Conservation (phyloP, 2,797 vertebrate species). For the Liparis tanakae region DNA sequence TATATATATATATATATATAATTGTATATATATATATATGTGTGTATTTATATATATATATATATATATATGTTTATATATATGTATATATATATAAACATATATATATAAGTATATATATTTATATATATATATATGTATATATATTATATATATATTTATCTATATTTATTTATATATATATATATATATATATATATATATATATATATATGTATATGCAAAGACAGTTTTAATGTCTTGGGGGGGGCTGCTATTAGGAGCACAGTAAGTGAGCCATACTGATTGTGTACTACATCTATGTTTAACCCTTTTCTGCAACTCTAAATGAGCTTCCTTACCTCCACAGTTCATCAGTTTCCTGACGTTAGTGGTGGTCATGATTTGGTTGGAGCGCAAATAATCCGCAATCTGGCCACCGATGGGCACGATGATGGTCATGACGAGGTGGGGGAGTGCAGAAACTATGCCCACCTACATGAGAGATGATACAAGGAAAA, state of each 20-base stretch:
- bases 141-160: too few relatives aligned
- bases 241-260: not conserved
- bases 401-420: conserved; percentile 93
- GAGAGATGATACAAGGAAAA: not conserved
- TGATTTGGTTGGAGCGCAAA: conserved; percentile 86
- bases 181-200: too few relatives aligned
- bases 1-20: too few relatives aligned
- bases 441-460: conserved; percentile 92
- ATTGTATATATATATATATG: too few relatives aligned
- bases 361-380: conserved; percentile 93
- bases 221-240: not conserved
- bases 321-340: conserved; percentile 52
- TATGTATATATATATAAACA: too few relatives aligned
- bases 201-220: too few relatives aligned
- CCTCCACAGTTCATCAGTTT: conserved; percentile 96
- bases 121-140: too few relatives aligned
- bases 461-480: conserved; percentile 90
- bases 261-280: not conserved
- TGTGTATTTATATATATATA: not conserved
- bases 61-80: too few relatives aligned
- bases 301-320: not conserved
- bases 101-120: too few relatives aligned
- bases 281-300: not conserved
- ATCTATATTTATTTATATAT: not conserved
- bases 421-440: conserved; percentile 94